phyloP scores from a whole-genome alignment of 2,888 invertebrate genomes.

The Parnassius smintheus region DNA sequence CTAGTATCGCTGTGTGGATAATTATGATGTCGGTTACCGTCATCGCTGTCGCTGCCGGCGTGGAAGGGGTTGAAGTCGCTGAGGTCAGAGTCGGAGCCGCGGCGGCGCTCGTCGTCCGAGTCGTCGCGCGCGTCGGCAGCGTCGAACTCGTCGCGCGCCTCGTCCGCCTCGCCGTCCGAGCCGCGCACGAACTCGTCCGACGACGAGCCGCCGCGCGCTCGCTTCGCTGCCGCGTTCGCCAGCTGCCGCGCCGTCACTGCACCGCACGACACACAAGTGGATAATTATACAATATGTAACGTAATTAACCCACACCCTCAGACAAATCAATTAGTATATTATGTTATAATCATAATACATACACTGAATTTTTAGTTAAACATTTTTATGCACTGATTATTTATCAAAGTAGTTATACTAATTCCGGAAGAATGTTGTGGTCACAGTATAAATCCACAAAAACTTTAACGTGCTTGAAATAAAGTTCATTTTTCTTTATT shows the following conservation, averaged over 20 bases:
- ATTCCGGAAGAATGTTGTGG: too few species aligned
- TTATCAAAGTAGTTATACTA: too few species aligned
- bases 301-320: too few species aligned
- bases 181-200: conserved; percentile 85
- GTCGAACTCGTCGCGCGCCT: conserved; percentile 46
- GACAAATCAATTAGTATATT: too few species aligned
- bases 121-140: conserved; percentile 52
- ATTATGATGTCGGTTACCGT: conserved; percentile 78
- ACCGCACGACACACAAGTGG: neutral
- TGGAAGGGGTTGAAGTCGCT: conserved; percentile 95
- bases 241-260: conserved; percentile 68
- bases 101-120: conserved; percentile 47
- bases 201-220: conserved; percentile 82
- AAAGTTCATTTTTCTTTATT: too few species aligned
- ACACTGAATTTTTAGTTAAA: too few species aligned
- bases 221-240: conserved; percentile 68
- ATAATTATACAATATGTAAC: too few species aligned
- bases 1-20: neutral
- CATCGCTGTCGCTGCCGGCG: conserved; percentile 90
- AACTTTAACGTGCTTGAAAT: too few species aligned
- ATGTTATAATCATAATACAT: too few species aligned
- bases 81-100: conserved; percentile 58
- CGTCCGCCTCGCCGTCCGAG: conserved; percentile 57
- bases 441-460: too few species aligned
- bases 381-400: too few species aligned